These are phyloP conservation scores for Agrochola litura DNA, from an alignment of 2,888 invertebrate species.

Conservation along the genomic window DNA sequence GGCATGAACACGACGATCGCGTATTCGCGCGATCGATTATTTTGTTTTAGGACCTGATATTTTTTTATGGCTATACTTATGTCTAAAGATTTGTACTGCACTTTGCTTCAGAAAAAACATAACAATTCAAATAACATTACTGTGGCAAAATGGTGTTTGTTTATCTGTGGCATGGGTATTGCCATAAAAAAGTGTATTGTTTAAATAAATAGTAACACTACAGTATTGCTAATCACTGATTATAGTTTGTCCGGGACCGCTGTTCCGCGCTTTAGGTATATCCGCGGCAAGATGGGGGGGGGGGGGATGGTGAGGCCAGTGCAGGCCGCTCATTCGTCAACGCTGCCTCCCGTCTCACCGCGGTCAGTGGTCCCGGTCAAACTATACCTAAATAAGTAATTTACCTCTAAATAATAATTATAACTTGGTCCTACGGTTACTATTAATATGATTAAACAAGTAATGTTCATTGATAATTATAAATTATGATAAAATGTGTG, in stretches of 20 bases:
- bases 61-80: neutral
- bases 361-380: no score
- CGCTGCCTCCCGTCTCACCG: no score
- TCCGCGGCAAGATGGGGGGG: no score
- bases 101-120: neutral
- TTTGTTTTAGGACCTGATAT: neutral
- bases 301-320: no score
- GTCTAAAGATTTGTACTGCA: neutral
- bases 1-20: neutral
- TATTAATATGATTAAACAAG: slow-evolving; percentile 26
- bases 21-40: neutral
- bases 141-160: neutral
- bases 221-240: slow-evolving; percentile 52
- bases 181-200: slow-evolving; percentile 17
- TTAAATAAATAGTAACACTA: slow-evolving; percentile 28
- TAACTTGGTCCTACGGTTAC: slow-evolving; percentile 18
- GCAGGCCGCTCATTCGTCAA: no score
- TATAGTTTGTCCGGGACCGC: neutral
- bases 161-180: slow-evolving; percentile 1
- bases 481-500: slow-evolving; percentile 1
- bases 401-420: slow-evolving; percentile 49
- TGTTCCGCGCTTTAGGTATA: no score
- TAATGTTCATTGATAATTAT: slow-evolving; percentile 21
- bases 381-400: slow-evolving; percentile 29
- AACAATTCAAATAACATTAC: neutral